A percentile compares a stretch with the other conserved stretches of the same genome.
phyloP scores from a whole-genome alignment of 2,797 vertebrate genomes.

The Gallinago stenura region DNA sequence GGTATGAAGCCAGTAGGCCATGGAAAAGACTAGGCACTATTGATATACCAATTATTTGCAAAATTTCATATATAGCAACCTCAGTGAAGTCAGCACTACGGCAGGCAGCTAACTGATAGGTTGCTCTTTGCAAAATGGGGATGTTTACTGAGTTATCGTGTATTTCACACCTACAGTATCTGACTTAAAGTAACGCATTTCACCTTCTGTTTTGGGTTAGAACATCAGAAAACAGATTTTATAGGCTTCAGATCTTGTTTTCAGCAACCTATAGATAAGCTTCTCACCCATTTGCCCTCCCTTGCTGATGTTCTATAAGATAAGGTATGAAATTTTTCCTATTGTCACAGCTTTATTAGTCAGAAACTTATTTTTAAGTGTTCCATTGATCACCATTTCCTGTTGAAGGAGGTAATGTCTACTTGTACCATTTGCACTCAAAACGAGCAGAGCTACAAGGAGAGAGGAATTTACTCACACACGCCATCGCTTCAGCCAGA shows the following conservation, averaged over 20 bases:
- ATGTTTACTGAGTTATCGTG: background rate
- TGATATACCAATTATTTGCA: background rate
- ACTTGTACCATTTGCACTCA: constrained; percentile 2
- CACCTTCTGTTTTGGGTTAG: background rate
- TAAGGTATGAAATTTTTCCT: constrained; percentile 36
- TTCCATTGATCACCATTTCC: constrained; percentile 57
- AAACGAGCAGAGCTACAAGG: background rate
- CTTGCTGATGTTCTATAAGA: constrained; percentile 3
- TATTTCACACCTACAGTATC: background rate
- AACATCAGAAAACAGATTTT: constrained; percentile 2
- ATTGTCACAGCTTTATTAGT: constrained; percentile 21
- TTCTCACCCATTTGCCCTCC: background rate
- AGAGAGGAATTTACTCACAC: background rate
- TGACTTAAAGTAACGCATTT: background rate
- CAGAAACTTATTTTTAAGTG: constrained; percentile 38
- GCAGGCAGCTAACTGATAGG: background rate
- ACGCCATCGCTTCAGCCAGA: background rate
- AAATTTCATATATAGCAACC: background rate
- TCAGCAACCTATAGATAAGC: background rate
- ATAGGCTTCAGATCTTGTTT: background rate
- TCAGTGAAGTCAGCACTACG: background rate
- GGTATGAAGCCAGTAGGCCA: background rate
- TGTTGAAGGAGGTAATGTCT: background rate
- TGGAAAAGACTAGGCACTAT: background rate
- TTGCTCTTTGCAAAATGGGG: background rate